Evolutionary conservation across 2,888 invertebrate species (phyloP), one percentile per base, ranked within the genome.

Genomic region (Cheilosia variabilis): DNA sequence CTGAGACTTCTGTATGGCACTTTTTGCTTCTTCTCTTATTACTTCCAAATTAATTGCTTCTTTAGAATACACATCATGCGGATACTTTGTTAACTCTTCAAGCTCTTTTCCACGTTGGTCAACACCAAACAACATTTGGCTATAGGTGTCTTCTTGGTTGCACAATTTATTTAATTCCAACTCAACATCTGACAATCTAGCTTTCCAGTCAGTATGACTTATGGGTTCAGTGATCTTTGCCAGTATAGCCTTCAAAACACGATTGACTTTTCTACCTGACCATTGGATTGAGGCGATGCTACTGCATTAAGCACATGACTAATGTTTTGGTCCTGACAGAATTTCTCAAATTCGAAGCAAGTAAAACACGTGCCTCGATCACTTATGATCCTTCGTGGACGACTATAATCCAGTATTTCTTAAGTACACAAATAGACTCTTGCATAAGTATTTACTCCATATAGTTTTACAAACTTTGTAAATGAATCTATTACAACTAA

Each of bases 291-390:
- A 7, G 81, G 81, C 2, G 69, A 81, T 1, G 58, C 75, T 41
- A 68, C 68, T 0, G 76, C 76, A 13, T 77, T n/a, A 2, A 15
- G 57, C 3, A 76, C 43, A 60, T 76, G 65, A 1, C 19, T 19
- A 31, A 82, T 76, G 22, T 78, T 66, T 9, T 73, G n/a, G 41
- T 57, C 27, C 19, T 53, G 5, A 9, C 55, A 13, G 47, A 65
- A 83, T 4, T 31, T 24, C 6, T 17, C 37, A 71, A 82, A 77
- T 31, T 71, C 82, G 6, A 31, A 15, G 2, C 71, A 69, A 10
- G 77, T 83, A 53, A 82, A 80, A 13, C 73, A 22, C 15, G 62
- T 71, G 9, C 65, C 73, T n/a, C 58, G 50, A 15, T 81, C 69
- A 52, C 75, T 75, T 22, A 76, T 68, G 9, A 80, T 65, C 17